Conservation (phyloP, 2,797 vertebrate genomes). For the Neoniphon sammara region DNA sequence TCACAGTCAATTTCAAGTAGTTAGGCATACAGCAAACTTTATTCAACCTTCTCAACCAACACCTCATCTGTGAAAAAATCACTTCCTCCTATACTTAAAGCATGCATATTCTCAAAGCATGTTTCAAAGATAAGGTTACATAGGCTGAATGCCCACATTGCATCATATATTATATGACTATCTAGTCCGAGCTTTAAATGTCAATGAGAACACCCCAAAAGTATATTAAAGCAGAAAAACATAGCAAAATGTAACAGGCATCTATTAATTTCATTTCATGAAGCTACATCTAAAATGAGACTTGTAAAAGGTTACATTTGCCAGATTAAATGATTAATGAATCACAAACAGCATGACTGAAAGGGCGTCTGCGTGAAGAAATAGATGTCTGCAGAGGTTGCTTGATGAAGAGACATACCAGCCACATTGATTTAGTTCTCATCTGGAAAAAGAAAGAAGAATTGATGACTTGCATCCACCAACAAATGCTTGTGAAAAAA, state of each 20-base stretch:
- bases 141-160: not conserved
- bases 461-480: not conserved
- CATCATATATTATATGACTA: slow-evolving; percentile 8
- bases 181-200: not conserved
- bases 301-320: not conserved
- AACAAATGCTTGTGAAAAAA: not conserved
- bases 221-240: not conserved
- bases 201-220: slow-evolving; percentile 15
- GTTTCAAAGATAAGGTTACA: slow-evolving; percentile 11
- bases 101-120: slow-evolving; percentile 31
- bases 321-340: slow-evolving; percentile 14
- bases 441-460: slow-evolving; percentile 53
- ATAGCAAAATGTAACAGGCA: slow-evolving; percentile 30
- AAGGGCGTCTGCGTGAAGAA: not conserved
- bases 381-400: slow-evolving; percentile 10
- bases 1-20: not conserved
- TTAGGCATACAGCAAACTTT: slow-evolving; percentile 62
- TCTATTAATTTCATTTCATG: slow-evolving; percentile 42
- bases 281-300: slow-evolving; percentile 26
- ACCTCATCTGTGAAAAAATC: slow-evolving; percentile 17
- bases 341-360: not conserved
- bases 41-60: slow-evolving; percentile 54
- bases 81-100: not conserved
- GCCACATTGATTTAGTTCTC: not conserved
- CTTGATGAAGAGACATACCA: slow-evolving; percentile 6